Percentiles rank a stretch among this genome's conserved stretches.
These are phyloP conservation scores for Chymomyza fuscimana DNA, from an alignment of 2,888 invertebrate genomes.

Conservation along the genomic window DNA sequence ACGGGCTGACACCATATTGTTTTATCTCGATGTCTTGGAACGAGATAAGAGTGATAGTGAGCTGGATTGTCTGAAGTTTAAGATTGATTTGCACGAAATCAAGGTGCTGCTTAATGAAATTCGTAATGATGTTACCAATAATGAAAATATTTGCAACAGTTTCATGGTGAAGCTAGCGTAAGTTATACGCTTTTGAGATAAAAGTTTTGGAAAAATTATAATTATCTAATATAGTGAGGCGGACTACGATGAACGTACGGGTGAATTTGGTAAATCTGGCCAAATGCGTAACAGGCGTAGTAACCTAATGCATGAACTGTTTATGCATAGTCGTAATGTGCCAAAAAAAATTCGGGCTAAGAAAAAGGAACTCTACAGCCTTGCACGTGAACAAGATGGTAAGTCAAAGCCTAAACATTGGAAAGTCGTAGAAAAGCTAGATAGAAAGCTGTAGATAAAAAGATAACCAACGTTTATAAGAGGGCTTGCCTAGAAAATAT, in stretches of 20 bases:
- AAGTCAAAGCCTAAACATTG: no score
- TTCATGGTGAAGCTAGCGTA: constrained; percentile 28
- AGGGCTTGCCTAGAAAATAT: no score
- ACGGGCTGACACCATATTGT: constrained; percentile 29
- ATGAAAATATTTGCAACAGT: constrained; percentile 31
- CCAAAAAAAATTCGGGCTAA: background rate
- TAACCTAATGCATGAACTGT: background rate
- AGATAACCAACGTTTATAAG: no score
- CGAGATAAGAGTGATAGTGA: constrained; percentile 28
- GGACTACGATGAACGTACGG: constrained; percentile 22
- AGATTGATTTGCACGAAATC: constrained; percentile 45
- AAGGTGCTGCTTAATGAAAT: constrained; percentile 28
- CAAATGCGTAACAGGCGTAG: background rate
- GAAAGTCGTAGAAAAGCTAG: no score
- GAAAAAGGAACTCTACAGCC: background rate
- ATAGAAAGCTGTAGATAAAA: no score
- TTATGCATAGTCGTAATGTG: background rate
- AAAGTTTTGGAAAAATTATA: background rate
- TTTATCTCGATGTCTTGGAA: constrained; percentile 47
- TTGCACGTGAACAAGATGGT: background rate
- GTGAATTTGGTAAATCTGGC: background rate
- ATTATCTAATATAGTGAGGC: constrained; percentile 40
- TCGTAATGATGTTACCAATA: background rate
- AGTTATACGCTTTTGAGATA: background rate
- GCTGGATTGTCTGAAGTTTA: constrained; percentile 50